Conservation (phyloP, 2,888 invertebrate species). For the Latrodectus hesperus region DNA sequence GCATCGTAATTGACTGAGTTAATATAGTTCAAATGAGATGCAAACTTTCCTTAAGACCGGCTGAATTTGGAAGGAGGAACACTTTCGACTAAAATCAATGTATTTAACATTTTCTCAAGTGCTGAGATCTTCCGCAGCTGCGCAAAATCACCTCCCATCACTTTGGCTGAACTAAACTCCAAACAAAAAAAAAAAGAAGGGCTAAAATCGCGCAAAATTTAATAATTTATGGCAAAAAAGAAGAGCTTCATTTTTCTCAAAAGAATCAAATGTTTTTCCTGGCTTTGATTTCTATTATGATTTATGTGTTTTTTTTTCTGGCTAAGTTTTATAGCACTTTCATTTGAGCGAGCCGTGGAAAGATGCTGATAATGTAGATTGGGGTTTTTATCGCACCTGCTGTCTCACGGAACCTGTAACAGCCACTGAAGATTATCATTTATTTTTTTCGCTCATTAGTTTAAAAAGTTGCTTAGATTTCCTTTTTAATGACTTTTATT, state of each 20-base stretch:
- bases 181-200: neutral
- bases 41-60: too few relatives aligned
- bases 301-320: conserved; percentile 33
- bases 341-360: conserved; percentile 14
- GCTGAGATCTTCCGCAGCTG: conserved; percentile 62
- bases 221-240: conserved; percentile 56
- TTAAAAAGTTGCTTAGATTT: too few relatives aligned
- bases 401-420: conserved; percentile 3
- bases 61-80: too few relatives aligned
- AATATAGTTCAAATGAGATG: too few relatives aligned
- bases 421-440: conserved; percentile 20
- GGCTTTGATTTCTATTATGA: conserved; percentile 48
- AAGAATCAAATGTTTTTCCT: conserved; percentile 17
- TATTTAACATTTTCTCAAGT: conserved; percentile 66
- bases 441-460: neutral
- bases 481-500: too few relatives aligned
- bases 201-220: conserved; percentile 40
- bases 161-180: conserved; percentile 53
- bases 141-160: conserved; percentile 54
- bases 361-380: conserved; percentile 37
- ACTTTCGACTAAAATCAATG: conserved; percentile 60
- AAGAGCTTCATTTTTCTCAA: conserved; percentile 13
- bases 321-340: conserved; percentile 29
- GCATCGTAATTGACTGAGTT: too few relatives aligned
- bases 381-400: conserved; percentile 22